Percentiles rank a stretch among this genome's conserved stretches.
phyloP scores from a whole-genome alignment of 1,140 invertebrate genomes.

The Psix sp. region DNA sequence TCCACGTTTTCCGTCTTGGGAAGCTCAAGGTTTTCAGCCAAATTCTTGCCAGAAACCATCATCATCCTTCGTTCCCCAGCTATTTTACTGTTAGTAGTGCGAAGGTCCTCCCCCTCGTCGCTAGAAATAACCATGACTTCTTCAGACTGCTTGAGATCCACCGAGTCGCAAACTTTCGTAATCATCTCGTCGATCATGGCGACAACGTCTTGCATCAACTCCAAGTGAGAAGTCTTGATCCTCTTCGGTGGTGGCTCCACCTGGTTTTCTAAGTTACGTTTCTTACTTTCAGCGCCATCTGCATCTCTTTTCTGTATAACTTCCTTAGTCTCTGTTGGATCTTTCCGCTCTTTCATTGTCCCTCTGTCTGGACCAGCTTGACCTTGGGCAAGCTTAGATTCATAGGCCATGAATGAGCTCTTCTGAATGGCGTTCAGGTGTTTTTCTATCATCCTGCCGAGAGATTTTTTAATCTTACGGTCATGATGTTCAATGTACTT shows the following conservation, averaged over 20 bases:
- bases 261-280: conserved; percentile 36
- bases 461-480: conserved; percentile 74
- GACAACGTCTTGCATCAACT: conserved; percentile 75
- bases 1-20: conserved; percentile 70
- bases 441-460: conserved; percentile 67
- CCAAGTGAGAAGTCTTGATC: conserved; percentile 71
- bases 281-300: conserved; percentile 65
- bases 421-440: conserved; percentile 71
- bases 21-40: conserved; percentile 22
- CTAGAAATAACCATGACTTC: conserved; percentile 69
- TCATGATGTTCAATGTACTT: conserved; percentile 88
- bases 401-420: conserved; percentile 73
- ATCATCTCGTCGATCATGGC: conserved; percentile 73
- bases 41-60: conserved; percentile 10
- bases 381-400: conserved; percentile 69
- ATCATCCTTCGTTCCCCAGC: conserved; percentile 14
- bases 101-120: conserved; percentile 69
- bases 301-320: conserved; percentile 36
- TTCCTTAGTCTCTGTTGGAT: conserved; percentile 30
- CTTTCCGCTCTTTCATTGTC: conserved; percentile 36
- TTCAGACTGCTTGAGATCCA: conserved; percentile 51
- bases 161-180: conserved; percentile 70
- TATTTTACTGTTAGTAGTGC: conserved; percentile 5
- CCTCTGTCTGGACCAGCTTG: conserved; percentile 38
- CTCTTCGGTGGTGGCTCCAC: conserved; percentile 57